Percentiles rank a stretch among this genome's conserved stretches.
These are phyloP conservation scores for Molorchus minor DNA, from an alignment of 2,888 invertebrate species.

Conservation along the genomic window DNA sequence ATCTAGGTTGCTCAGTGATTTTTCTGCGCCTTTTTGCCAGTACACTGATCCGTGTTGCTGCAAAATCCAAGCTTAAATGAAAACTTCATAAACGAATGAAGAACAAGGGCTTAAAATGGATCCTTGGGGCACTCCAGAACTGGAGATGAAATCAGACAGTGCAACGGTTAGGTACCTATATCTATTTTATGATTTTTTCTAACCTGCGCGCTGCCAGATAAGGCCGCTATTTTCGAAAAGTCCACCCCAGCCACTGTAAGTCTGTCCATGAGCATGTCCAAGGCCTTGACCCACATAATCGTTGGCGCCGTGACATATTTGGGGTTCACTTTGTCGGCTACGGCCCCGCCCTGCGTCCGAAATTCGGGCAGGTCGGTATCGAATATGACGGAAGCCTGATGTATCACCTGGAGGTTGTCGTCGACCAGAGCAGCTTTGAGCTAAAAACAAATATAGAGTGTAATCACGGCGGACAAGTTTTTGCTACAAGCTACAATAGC, in stretches of 20 bases:
- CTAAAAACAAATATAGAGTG: slow-evolving; percentile 72
- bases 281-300: slow-evolving; percentile 94
- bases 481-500: too few species aligned
- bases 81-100: too few species aligned
- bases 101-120: neutral
- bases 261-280: slow-evolving; percentile 89
- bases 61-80: too few species aligned
- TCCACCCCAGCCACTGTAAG: slow-evolving; percentile 84
- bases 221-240: slow-evolving; percentile 80
- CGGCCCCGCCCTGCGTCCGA: slow-evolving; percentile 72
- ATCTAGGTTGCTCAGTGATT: slow-evolving; percentile 72
- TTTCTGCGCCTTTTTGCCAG: slow-evolving; percentile 83
- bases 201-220: slow-evolving; percentile 94
- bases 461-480: too few species aligned
- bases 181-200: too few species aligned
- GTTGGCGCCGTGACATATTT: slow-evolving; percentile 80
- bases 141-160: too few species aligned
- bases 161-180: too few species aligned
- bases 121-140: neutral
- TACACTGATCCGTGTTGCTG: slow-evolving; percentile 98
- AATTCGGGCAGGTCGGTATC: slow-evolving; percentile 95
- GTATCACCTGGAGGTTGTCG: slow-evolving; percentile 75
- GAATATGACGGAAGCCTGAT: slow-evolving; percentile 87
- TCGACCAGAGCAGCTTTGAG: slow-evolving; percentile 88
- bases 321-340: slow-evolving; percentile 64